These are phyloP conservation scores for Erannis defoliaria DNA, from an alignment of 2,888 invertebrate species.

Conservation along the genomic window DNA sequence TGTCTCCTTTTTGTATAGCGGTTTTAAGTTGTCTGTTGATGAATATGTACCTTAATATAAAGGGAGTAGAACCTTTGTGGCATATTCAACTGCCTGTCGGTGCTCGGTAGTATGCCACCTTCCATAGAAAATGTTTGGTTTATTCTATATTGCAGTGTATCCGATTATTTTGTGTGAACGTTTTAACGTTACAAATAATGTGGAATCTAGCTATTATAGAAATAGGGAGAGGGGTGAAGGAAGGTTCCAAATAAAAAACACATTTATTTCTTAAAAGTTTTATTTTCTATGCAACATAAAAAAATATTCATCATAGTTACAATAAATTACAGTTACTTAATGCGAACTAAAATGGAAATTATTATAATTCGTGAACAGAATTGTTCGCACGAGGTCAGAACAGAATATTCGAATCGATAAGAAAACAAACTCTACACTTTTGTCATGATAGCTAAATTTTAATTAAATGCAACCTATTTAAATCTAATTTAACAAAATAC, in stretches of 20 bases:
- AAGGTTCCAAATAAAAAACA: slow-evolving; percentile 41
- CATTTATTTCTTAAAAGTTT: slow-evolving; percentile 81
- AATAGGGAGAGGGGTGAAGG: background rate
- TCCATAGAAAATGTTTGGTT: too few relatives aligned
- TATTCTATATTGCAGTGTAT: too few relatives aligned
- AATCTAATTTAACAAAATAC: slow-evolving; percentile 65
- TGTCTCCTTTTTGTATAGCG: too few relatives aligned
- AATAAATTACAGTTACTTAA: slow-evolving; percentile 86
- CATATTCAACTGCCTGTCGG: too few relatives aligned
- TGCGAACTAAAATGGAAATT: slow-evolving; percentile 81
- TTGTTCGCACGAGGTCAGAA: slow-evolving; percentile 63
- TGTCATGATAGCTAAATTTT: slow-evolving; percentile 66
- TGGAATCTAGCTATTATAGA: background rate
- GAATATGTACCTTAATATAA: too few relatives aligned
- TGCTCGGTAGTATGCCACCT: too few relatives aligned
- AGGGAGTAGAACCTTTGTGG: too few relatives aligned
- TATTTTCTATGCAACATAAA: slow-evolving; percentile 88
- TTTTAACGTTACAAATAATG: too few relatives aligned
- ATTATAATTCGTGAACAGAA: slow-evolving; percentile 77
- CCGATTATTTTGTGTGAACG: too few relatives aligned
- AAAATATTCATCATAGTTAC: slow-evolving; percentile 86
- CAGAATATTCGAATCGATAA: slow-evolving; percentile 52
- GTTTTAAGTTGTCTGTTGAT: too few relatives aligned
- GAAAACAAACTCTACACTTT: slow-evolving; percentile 57
- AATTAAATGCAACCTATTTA: slow-evolving; percentile 68